Conservation (phyloP, 35 echinoderm and acorn worm genomes). For the Heliocidaris erythrogramma region DNA sequence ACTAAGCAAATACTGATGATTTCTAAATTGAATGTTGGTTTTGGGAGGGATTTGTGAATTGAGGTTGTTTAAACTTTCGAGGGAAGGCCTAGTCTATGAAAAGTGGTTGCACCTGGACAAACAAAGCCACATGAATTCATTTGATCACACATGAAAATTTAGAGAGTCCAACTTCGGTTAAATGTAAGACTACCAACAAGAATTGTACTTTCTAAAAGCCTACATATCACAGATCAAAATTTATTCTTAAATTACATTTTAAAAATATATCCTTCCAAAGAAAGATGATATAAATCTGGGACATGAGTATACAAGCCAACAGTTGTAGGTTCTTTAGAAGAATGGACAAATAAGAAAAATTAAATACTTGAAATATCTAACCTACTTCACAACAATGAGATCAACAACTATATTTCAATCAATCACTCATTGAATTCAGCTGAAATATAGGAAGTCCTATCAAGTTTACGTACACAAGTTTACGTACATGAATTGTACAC, state of each 20-base stretch:
- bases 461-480: not conserved
- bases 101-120: slow-evolving; percentile 8
- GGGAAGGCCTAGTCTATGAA: not conserved
- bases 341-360: too few species aligned
- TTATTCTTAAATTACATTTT: not conserved
- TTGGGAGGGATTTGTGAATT: slow-evolving; percentile 6
- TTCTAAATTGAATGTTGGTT: slow-evolving; percentile 38
- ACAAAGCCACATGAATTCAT: not conserved
- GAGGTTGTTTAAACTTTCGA: not conserved
- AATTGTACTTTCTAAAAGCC: not conserved
- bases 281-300: too few species aligned
- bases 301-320: too few species aligned
- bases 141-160: not conserved
- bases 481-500: not conserved
- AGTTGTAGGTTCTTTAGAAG: too few species aligned
- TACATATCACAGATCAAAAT: not conserved
- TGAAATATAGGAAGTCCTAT: not conserved
- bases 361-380: too few species aligned
- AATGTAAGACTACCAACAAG: not conserved
- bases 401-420: too few species aligned
- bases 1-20: slow-evolving; percentile 25
- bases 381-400: too few species aligned
- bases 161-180: not conserved
- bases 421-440: not conserved
- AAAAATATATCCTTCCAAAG: not conserved